These are phyloP conservation scores for Morbakka virulenta DNA, from an alignment of 30 jellyfish, hydroid and myxozoan species.

Conservation along the genomic window DNA sequence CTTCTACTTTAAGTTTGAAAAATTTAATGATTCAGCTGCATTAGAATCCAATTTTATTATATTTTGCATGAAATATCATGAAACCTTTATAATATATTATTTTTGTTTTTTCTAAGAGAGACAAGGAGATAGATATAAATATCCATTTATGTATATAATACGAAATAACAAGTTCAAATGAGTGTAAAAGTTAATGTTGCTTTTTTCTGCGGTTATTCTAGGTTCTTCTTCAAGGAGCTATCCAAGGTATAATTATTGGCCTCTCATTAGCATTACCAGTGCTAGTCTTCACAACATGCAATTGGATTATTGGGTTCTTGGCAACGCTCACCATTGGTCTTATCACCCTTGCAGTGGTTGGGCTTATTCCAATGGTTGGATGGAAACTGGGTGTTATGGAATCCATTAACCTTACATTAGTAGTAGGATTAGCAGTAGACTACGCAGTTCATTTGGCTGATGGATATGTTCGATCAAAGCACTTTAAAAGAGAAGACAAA, in stretches of 20 bases:
- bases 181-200: too few species aligned
- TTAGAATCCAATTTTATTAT: too few species aligned
- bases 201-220: neutral
- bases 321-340: slow-evolving; percentile 87
- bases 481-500: slow-evolving; percentile 68
- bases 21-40: too few species aligned
- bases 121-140: too few species aligned
- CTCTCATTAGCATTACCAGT: slow-evolving; percentile 86
- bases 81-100: too few species aligned
- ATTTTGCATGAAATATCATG: too few species aligned
- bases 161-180: too few species aligned
- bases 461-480: slow-evolving; percentile 86
- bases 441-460: slow-evolving; percentile 95
- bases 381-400: slow-evolving; percentile 98
- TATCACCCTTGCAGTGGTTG: slow-evolving; percentile 90
- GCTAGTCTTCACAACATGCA: slow-evolving; percentile 85
- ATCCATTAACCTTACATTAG: slow-evolving; percentile 88
- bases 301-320: slow-evolving; percentile 89
- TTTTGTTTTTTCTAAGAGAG: too few species aligned
- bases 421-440: slow-evolving; percentile 95
- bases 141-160: too few species aligned
- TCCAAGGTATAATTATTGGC: slow-evolving; percentile 84
- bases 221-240: slow-evolving; percentile 96
- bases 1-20: too few species aligned
- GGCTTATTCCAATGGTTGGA: slow-evolving; percentile 90